Evolutionary conservation across 2,888 invertebrate species (phyloP).

Genomic region (Salpingus planirostris): DNA sequence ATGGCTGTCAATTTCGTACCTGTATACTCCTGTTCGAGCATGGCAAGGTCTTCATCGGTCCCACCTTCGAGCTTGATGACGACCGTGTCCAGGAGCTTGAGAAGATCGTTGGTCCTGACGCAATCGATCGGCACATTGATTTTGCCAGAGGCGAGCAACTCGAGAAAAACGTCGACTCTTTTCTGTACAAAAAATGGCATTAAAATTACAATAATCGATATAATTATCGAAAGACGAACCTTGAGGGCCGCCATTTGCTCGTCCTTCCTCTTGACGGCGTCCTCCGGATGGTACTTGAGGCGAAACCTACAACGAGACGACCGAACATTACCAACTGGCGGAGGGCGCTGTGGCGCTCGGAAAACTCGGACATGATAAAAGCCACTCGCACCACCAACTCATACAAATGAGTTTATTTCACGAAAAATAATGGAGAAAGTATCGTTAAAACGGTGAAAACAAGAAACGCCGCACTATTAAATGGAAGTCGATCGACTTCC

Average conservation of each 20-base stretch:
- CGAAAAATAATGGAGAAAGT: constrained; percentile 1
- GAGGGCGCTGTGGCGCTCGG: no score
- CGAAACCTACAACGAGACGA: constrained; percentile 98
- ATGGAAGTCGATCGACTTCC: no score
- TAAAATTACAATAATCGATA: no score
- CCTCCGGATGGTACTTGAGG: constrained; percentile 97
- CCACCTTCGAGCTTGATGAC: constrained; percentile 96
- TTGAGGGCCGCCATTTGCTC: constrained; percentile 74
- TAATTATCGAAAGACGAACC: constrained; percentile 54
- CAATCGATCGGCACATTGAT: constrained; percentile 80
- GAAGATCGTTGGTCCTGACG: constrained; percentile 70
- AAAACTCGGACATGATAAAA: neutral
- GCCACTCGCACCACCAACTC: neutral
- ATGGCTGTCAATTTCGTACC: no score
- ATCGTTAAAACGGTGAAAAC: neutral
- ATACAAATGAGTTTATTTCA: constrained; percentile 5
- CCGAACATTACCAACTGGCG: no score
- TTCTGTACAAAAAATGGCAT: constrained; percentile 53
- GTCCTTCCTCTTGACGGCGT: constrained; percentile 80
- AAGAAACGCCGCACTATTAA: no score
- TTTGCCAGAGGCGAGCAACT: constrained; percentile 65
- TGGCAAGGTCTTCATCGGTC: constrained; percentile 76
- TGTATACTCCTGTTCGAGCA: constrained; percentile 63
- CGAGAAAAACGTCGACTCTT: constrained; percentile 82
- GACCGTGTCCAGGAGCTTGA: constrained; percentile 87